Evolutionary conservation across 2,113 vertebrate species (phyloP), one percentile per base, ranked within the genome.

Genomic region (Oreotrochilus melanogaster): DNA sequence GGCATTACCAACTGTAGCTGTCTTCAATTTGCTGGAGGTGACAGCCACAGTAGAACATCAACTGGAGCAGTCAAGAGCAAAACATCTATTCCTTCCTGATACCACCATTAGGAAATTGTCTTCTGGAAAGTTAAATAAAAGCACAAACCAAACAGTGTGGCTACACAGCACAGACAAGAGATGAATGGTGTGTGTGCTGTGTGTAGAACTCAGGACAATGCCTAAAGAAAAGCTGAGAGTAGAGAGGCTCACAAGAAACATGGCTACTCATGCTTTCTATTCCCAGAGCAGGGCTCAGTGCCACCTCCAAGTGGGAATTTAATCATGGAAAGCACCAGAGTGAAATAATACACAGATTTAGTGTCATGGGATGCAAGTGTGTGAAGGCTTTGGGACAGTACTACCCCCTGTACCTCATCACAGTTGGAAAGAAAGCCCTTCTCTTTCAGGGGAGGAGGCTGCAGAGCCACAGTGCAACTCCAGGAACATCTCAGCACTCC

Each of bases 11-110:
- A 65, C 47, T 51, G 48, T 51, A 43, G 53, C 33, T 80, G 47
- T 80, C 42, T 91, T 81, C 56, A 89, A 69, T 83, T 83, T 58
- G 43, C 84, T 86, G 61, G 73, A 84, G 83, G 60, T 94, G 73
- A 58, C 60, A 76, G 72, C 47, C 54, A 54, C 54, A 54, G 51
- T 92, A 35, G 76, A 91, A 94, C 74, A 83, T 53, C 67, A 84
- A 84, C 72, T 42, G 71, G 72, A 47, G 28, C 56, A 86, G 58
- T 51, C 58, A 35, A 66, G 69, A 70, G 13, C 14, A 31, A 37
- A 86, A 23, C 21, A 31, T 56, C 47, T 78, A 3, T 92, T 81
- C 25, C 57, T 93, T 65, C 57, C 39, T 70, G 47, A 58, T 65
- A 71, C 6, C 19, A 33, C 28, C 37, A 31, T 60, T 31, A 53